These are phyloP conservation scores for Cottoperca gobio DNA, from an alignment of 2,797 vertebrate genomes.

Conservation along the genomic window DNA sequence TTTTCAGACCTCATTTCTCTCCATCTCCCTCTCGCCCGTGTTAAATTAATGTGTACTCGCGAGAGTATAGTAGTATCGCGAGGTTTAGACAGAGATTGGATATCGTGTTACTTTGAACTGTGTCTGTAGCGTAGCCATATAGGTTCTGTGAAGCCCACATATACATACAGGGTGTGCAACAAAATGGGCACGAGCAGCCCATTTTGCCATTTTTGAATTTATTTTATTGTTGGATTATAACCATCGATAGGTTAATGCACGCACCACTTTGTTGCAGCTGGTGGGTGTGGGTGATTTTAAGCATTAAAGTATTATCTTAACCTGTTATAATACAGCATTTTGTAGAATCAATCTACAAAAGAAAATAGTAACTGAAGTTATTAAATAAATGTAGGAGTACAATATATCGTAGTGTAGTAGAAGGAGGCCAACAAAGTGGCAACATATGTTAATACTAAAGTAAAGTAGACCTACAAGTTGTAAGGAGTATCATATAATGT, in stretches of 20 bases:
- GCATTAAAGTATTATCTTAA: background rate
- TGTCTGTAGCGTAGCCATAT: background rate
- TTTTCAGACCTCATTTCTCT: constrained; percentile 88
- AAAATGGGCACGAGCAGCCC: too few relatives aligned
- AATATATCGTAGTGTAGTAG: background rate
- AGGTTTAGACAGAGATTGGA: background rate
- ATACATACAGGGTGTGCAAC: background rate
- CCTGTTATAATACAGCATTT: background rate
- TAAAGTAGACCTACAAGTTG: too few relatives aligned
- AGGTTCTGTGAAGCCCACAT: background rate
- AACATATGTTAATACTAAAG: background rate
- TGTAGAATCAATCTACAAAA: background rate
- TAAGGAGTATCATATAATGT: too few relatives aligned
- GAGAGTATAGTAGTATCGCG: constrained; percentile 76
- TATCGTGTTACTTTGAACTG: background rate
- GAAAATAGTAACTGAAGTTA: background rate
- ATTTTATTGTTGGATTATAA: too few relatives aligned
- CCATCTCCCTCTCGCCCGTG: constrained; percentile 71
- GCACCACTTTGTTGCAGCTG: background rate
- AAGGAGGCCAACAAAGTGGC: background rate
- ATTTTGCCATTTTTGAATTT: too few relatives aligned
- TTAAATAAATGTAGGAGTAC: background rate
- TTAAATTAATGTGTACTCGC: constrained; percentile 63
- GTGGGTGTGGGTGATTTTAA: background rate
- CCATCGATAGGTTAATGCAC: background rate